phyloP scores from a whole-genome alignment of 2,113 vertebrate species.

The Phaethon lepturus region DNA sequence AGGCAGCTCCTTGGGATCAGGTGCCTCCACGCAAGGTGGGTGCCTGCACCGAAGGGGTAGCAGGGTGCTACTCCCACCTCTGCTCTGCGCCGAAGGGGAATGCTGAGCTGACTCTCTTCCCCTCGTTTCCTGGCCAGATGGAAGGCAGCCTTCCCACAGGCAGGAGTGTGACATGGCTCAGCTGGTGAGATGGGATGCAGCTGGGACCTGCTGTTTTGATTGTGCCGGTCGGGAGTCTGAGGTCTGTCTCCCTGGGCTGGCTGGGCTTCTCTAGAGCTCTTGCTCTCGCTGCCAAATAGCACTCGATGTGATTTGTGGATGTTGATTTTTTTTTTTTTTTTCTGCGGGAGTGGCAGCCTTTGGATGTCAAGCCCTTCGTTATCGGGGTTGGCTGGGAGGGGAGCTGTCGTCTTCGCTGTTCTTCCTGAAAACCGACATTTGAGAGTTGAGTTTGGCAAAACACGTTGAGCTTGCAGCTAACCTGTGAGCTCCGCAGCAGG shows the following conservation, averaged over 20 bases:
- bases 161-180: background rate
- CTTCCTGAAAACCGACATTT: background rate
- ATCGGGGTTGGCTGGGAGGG: background rate
- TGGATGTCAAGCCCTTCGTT: background rate
- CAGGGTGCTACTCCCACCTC: background rate
- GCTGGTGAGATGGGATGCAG: background rate
- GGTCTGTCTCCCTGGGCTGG: background rate
- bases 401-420: rapidly evolving
- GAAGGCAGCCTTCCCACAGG: background rate
- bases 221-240: background rate
- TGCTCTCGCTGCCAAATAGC: background rate
- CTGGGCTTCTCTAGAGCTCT: background rate
- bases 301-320: background rate
- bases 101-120: background rate
- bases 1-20: background rate
- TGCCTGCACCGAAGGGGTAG: background rate
- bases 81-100: background rate
- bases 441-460: background rate
- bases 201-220: background rate
- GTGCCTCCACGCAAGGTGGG: background rate
- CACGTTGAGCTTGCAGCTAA: background rate
- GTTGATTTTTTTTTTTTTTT: background rate
- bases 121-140: background rate
- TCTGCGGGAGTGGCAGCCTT: background rate
- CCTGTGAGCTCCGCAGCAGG: background rate